Conservation (phyloP, 2,113 vertebrate genomes). For the Delphinapterus leucas region DNA sequence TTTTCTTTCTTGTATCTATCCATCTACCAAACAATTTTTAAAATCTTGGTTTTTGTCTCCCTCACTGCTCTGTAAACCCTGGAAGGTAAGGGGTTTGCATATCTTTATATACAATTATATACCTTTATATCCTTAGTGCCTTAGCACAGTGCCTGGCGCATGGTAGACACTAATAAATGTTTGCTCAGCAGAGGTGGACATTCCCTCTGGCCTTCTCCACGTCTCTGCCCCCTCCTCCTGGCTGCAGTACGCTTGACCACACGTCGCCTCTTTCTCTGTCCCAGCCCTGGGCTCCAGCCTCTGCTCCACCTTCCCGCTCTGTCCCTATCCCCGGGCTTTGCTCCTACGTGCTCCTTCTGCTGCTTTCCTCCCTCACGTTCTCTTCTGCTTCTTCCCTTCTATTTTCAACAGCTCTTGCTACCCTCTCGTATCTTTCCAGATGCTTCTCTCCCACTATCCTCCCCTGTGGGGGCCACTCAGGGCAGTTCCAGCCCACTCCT, state of each 20-base stretch:
- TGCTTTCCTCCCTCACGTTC: neutral
- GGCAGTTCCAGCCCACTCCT: constrained; percentile 43
- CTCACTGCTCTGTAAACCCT: neutral
- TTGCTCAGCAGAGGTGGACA: neutral
- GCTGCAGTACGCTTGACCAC: neutral
- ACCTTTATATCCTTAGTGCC: neutral
- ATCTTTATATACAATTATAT: neutral
- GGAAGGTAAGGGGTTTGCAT: neutral
- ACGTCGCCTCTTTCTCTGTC: neutral
- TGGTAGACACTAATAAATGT: neutral
- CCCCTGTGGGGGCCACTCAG: neutral
- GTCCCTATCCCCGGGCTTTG: neutral
- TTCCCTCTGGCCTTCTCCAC: neutral
- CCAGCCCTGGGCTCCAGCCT: neutral
- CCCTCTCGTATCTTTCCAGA: neutral
- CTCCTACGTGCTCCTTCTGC: neutral
- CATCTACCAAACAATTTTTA: neutral
- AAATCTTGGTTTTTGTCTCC: neutral
- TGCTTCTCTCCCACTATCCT: neutral
- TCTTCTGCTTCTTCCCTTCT: neutral
- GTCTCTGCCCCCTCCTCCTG: neutral
- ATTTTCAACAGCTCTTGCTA: neutral
- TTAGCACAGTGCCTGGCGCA: neutral
- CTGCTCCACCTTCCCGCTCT: neutral
- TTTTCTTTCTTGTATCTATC: neutral